Evolutionary conservation across 2,888 invertebrate genomes (phyloP).

Genomic region (Harmothoe impar): DNA sequence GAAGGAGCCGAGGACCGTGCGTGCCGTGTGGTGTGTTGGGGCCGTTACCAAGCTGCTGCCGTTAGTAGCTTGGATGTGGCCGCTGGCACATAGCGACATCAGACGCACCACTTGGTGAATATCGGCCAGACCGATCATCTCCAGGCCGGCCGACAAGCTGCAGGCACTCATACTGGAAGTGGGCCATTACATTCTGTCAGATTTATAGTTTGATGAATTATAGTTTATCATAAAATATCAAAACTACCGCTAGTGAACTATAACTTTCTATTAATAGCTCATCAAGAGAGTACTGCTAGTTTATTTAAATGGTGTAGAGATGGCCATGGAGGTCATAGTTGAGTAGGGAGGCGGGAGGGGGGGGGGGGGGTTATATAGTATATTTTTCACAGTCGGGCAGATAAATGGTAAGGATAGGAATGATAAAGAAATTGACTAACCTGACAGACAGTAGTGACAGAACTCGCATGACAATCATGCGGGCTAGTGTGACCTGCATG

Average conservation of each 20-base stretch:
- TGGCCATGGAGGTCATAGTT: too few species aligned
- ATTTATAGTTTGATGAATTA: not conserved
- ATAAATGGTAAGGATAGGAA: too few species aligned
- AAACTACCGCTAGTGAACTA: constrained; percentile 10
- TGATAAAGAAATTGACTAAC: too few species aligned
- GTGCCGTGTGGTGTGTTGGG: constrained; percentile 54
- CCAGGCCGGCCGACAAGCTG: constrained; percentile 84
- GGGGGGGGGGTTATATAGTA: too few species aligned
- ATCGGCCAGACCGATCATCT: constrained; percentile 86
- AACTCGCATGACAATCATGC: constrained; percentile 86
- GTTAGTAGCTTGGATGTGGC: constrained; percentile 78
- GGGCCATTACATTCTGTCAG: not conserved
- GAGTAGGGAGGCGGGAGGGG: too few species aligned
- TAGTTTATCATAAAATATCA: not conserved
- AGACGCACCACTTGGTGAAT: constrained; percentile 86
- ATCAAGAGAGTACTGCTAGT: too few species aligned
- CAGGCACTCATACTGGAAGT: constrained; percentile 83
- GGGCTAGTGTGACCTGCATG: constrained; percentile 85
- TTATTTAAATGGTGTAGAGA: too few species aligned
- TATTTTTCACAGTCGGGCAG: too few species aligned
- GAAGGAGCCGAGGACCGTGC: not conserved
- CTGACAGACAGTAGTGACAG: constrained; percentile 85
- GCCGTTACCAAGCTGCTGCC: constrained; percentile 36
- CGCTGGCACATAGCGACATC: constrained; percentile 87
- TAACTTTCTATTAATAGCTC: too few species aligned